Evolutionary conservation across 1,140 invertebrate genomes (phyloP).

Genomic region (Nylanderia fulva): DNA sequence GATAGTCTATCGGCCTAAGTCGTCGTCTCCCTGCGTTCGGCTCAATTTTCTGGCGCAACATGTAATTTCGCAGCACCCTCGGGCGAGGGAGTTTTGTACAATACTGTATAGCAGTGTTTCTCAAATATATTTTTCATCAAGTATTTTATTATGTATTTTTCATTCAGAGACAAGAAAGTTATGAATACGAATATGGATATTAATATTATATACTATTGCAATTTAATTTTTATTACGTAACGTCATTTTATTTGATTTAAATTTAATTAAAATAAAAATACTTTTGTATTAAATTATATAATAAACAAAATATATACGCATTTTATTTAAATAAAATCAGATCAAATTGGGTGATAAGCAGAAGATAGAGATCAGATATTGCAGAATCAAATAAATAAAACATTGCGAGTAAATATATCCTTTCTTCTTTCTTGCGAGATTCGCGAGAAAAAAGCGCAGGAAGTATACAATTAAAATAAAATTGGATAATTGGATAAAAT

Average conservation of each 20-base stretch:
- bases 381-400: constrained; percentile 2
- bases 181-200: no score
- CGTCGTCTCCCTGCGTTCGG: constrained; percentile 28
- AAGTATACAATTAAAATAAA: constrained; percentile 46
- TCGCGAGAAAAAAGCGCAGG: neutral
- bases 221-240: no score
- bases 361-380: neutral
- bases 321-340: neutral
- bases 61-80: constrained; percentile 47
- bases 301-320: neutral
- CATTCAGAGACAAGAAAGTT: neutral
- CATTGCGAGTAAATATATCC: neutral
- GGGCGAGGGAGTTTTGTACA: constrained; percentile 26
- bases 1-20: constrained; percentile 14
- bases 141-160: neutral
- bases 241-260: neutral
- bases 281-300: neutral
- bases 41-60: constrained; percentile 42
- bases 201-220: neutral
- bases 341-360: neutral
- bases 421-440: neutral
- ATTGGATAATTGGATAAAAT: neutral
- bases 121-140: constrained; percentile 17
- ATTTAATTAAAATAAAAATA: neutral
- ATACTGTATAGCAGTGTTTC: constrained; percentile 21